phyloP scores from a whole-genome alignment of 2,888 invertebrate species.

The Eugnorisma glareosa region DNA sequence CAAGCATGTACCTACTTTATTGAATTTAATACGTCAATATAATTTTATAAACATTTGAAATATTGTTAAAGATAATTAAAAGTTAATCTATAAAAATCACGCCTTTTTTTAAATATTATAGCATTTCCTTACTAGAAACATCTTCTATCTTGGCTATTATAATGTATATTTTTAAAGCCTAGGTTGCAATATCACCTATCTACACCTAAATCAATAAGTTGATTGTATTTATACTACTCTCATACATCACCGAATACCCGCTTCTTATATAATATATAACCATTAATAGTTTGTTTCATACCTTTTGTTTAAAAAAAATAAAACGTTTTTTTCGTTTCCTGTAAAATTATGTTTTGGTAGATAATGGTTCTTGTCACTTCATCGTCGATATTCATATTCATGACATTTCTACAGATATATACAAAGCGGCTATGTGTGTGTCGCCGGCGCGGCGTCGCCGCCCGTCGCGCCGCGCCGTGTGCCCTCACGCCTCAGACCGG shows the following conservation, averaged over 20 bases:
- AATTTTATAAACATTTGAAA: too few relatives aligned
- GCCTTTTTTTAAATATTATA: constrained; percentile 21
- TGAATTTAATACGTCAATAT: too few relatives aligned
- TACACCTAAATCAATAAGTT: constrained; percentile 22
- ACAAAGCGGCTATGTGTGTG: background rate
- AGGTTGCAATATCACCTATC: constrained; percentile 19
- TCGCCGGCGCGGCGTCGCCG: background rate
- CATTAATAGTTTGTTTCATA: constrained; percentile 6
- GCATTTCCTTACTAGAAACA: constrained; percentile 26
- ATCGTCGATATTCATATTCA: too few relatives aligned
- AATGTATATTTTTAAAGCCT: constrained; percentile 18
- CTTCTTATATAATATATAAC: constrained; percentile 8
- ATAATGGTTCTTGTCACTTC: constrained; percentile 8
- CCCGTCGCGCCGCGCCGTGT: constrained; percentile 23
- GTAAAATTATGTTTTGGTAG: constrained; percentile 15
- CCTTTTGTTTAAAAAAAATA: constrained; percentile 14
- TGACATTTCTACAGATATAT: too few relatives aligned
- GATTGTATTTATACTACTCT: constrained; percentile 13
- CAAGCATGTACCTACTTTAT: too few relatives aligned
- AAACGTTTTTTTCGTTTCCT: constrained; percentile 31
- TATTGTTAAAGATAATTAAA: too few relatives aligned
- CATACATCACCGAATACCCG: too few relatives aligned
- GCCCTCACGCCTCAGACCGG: constrained; percentile 11
- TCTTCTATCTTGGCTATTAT: constrained; percentile 22
- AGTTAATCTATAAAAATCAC: constrained; percentile 4